Percentiles rank a stretch among this genome's conserved stretches.
Evolutionary conservation across 2,888 invertebrate genomes (phyloP).

Genomic region (Ernsta delagoae): DNA sequence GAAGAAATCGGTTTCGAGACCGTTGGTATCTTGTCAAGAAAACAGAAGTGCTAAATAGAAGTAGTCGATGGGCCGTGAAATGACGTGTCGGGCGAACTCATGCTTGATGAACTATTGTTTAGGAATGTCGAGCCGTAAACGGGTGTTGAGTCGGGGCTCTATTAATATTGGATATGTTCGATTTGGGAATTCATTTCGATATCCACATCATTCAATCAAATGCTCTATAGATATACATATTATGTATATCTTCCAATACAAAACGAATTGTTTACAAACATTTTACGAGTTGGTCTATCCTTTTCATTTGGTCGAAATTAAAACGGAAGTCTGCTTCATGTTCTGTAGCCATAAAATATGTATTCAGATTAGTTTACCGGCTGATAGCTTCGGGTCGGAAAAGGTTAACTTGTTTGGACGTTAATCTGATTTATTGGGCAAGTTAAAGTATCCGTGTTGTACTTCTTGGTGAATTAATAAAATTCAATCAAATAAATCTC

Average conservation of each 20-base stretch:
- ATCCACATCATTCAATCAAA: conserved; percentile 23
- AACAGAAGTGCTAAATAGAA: conserved; percentile 73
- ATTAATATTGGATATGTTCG: conserved; percentile 49
- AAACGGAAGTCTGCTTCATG: conserved; percentile 23
- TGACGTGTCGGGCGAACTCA: conserved; percentile 59
- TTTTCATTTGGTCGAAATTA: conserved; percentile 10
- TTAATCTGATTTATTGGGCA: conserved; percentile 33
- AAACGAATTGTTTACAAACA: background rate
- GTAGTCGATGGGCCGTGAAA: conserved; percentile 67
- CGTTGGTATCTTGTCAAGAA: conserved; percentile 56
- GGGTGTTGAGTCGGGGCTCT: conserved; percentile 40
- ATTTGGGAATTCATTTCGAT: conserved; percentile 47
- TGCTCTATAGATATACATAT: background rate
- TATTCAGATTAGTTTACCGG: conserved; percentile 23
- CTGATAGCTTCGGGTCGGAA: conserved; percentile 19
- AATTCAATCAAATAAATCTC: conserved; percentile 24
- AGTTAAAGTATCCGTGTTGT: conserved; percentile 24
- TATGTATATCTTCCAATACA: background rate
- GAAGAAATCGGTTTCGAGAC: conserved; percentile 49
- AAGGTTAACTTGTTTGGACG: conserved; percentile 34
- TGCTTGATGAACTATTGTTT: conserved; percentile 70
- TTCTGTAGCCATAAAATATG: conserved; percentile 27
- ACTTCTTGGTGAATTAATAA: conserved; percentile 24
- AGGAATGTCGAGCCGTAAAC: conserved; percentile 54
- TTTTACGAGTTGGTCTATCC: background rate